Evolutionary conservation across 2,888 invertebrate species (phyloP), one percentile per base, ranked within the genome.

Genomic region (Tromatobia lineatoria): DNA sequence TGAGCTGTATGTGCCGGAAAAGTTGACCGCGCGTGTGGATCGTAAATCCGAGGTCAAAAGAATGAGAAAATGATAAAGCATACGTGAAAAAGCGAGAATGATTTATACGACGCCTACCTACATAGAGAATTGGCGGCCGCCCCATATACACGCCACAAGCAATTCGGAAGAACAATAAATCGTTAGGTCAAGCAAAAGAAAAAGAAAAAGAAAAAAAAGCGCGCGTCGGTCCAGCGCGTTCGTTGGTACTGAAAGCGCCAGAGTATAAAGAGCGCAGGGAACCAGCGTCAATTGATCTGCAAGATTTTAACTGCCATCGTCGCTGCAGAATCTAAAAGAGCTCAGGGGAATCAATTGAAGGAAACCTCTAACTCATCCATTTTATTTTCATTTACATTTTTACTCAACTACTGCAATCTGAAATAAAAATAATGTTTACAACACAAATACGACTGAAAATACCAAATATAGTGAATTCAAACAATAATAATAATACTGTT

Each of bases 291-390:
- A 88, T 90, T 90, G 89, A 90, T 90, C 87, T 86, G 86, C 82
- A 66, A 86, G 87, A 88, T 88, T 90, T 90, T 87, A 89, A 89
- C 87, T 88, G 82, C 86, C 57, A 83, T 84, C 83, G 84, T 87
- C 88, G 83, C 73, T 80, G 87, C 88, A 69, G 70, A 64, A 64
- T 71, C 80, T 29, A 59, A 80, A 57, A 74, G 57, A 25, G 70
- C 50, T 75, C 38, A 25, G 52, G 23, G 15, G 25, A 64, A 42
- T 38, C 1, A 57, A 38, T 20, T 7, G 25, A 18, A 20, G 42
- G 42, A 38, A 64, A 42, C 18, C 64, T 38, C 29, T 29, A 6
- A 59, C 25, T 3, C 38, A 38, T 6, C 8, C 38, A 38, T 54
- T 18, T 10, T 23, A 54, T 18, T 54, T 54, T 54, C 10, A 38